Evolutionary conservation across 2,888 invertebrate genomes (phyloP).

Genomic region (Cheilosia impressa): DNA sequence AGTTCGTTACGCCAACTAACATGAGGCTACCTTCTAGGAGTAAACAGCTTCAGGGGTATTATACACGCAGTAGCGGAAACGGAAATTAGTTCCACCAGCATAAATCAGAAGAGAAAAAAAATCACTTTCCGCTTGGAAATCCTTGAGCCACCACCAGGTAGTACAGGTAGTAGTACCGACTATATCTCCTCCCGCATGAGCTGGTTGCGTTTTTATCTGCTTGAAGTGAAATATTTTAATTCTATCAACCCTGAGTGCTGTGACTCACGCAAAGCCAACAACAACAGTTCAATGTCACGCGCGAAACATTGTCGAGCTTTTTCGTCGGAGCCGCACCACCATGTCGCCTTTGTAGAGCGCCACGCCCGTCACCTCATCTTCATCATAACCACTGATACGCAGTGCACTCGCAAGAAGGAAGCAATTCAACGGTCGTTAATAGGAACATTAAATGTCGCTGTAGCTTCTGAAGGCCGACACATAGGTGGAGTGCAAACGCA

Average conservation of each 20-base stretch:
- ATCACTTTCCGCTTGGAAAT: conserved; percentile 44
- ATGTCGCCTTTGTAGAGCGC: conserved; percentile 9
- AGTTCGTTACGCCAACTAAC: not conserved
- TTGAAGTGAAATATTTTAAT: conserved; percentile 47
- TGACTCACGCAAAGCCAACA: conserved; percentile 28
- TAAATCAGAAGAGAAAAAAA: conserved; percentile 49
- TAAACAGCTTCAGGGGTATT: not conserved
- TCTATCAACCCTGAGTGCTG: conserved; percentile 61
- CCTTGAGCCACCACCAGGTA: conserved; percentile 55
- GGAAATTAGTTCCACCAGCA: conserved; percentile 72
- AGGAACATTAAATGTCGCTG: conserved; percentile 11
- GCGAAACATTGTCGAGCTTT: conserved; percentile 15
- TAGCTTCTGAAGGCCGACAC: conserved; percentile 36
- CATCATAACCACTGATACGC: not conserved
- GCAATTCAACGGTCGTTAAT: conserved; percentile 5
- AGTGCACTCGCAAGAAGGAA: conserved; percentile 37
- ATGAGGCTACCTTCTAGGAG: not conserved
- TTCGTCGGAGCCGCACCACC: conserved; percentile 4
- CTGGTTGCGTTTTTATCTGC: conserved; percentile 42
- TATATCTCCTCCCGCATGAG: conserved; percentile 54
- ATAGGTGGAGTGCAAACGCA: conserved; percentile 1
- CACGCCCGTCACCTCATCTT: not conserved
- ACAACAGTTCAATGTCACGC: conserved; percentile 63
- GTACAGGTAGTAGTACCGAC: too few species aligned
- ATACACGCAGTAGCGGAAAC: conserved; percentile 63